Percentiles rank a stretch among this genome's conserved stretches.
phyloP scores from a whole-genome alignment of 2,113 vertebrate species.

The Anarhynchus alexandrinus region DNA sequence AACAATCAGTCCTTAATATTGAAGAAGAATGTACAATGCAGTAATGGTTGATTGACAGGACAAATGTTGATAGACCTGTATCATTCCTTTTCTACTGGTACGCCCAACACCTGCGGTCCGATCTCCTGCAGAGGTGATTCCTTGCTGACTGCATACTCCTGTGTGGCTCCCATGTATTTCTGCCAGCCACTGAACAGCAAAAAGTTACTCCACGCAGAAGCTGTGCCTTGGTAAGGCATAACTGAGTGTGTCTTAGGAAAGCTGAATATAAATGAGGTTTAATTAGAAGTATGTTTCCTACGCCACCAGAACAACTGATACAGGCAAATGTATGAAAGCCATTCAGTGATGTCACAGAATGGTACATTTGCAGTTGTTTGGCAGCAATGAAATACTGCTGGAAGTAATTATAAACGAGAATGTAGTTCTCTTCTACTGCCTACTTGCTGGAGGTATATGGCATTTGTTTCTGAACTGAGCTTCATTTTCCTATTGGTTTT shows the following conservation, averaged over 20 bases:
- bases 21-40: neutral
- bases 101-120: neutral
- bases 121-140: neutral
- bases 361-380: neutral
- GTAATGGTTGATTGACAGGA: neutral
- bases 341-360: fast-evolving
- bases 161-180: neutral
- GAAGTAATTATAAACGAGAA: neutral
- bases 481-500: neutral
- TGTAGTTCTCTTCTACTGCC: neutral
- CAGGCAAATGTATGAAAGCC: neutral
- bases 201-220: neutral
- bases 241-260: neutral
- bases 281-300: neutral
- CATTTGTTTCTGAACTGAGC: neutral
- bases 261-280: neutral
- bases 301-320: neutral
- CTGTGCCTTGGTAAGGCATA: neutral
- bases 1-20: neutral
- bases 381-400: neutral
- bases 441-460: neutral
- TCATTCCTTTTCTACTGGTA: neutral
- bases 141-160: neutral
- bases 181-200: neutral
- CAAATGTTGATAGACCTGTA: neutral